Evolutionary conservation across 2,113 vertebrate species (phyloP), one percentile per base, ranked within the genome.

Genomic region (Leptodactylus fuscus): DNA sequence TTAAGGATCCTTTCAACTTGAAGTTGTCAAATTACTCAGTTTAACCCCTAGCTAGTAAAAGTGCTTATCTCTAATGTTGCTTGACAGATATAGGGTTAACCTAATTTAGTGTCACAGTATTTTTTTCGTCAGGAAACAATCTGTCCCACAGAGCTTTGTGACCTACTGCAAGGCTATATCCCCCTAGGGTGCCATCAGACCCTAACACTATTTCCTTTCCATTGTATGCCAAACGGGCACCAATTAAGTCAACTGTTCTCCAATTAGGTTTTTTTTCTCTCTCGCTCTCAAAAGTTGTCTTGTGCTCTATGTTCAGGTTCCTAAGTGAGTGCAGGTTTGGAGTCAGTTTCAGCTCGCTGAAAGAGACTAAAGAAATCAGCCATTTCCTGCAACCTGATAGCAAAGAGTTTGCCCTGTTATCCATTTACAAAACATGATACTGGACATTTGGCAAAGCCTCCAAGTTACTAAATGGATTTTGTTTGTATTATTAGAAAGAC

Each of bases 201-300:
- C 94, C 95, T 94, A 96, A 94, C 94, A 95, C 94, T 92, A 94
- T 93, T 94, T 91, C 90, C 93, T 95, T 95, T 92, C 94, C 94
- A 96, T 98, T 98, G 96, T 97, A 93, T 95, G 95, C 96, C 96
- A 97, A 97, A 97, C 95, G 96, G 96, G 96, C 95, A 95, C 96
- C 97, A 98, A 97, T 99, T 97, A 97, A 98, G 95, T 95, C 95
- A 97, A 96, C 96, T 96, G 96, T 96, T 96, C 94, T 95, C 95
- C 97, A 98, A 98, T 98, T 98, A 97, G 96, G 96, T 96, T 96
- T 96, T 96, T 96, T 96, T 53, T 79, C 20, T 85, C 29, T 80
- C 46, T 58, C 34, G 44, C 83, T 86, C 49, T 69, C 16, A 60
- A 58, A 81, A 94, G 96, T 95, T 95, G 94, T 96, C 95, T 96